A percentile compares a stretch with the other conserved stretches of the same genome.
Evolutionary conservation across 2,797 vertebrate genomes (phyloP).

Genomic region (Crocidura indochinensis): DNA sequence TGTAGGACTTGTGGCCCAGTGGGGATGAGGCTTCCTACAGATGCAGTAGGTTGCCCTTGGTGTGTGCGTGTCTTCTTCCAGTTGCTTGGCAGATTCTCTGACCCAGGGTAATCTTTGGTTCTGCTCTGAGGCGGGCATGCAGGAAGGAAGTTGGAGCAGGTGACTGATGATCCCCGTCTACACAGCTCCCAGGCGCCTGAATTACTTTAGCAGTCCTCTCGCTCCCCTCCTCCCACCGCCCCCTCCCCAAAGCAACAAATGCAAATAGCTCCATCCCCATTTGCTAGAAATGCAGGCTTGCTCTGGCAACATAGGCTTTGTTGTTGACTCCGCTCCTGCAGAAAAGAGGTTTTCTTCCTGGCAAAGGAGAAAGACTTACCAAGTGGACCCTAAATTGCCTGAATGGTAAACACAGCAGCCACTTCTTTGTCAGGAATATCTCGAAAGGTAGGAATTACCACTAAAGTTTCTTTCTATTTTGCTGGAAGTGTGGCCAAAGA

Average conservation of each 20-base stretch:
- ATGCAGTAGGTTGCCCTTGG: conserved; percentile 87
- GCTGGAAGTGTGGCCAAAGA: conserved; percentile 74
- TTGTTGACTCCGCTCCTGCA: conserved; percentile 87
- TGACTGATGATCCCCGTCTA: conserved; percentile 95
- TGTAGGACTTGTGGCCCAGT: conserved; percentile 88
- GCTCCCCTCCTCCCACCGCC: conserved; percentile 80
- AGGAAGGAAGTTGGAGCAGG: conserved; percentile 92
- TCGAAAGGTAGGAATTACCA: conserved; percentile 87
- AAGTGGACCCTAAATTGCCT: conserved; percentile 80
- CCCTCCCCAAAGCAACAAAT: conserved; percentile 91
- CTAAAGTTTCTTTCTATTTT: conserved; percentile 72
- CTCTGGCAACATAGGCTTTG: conserved; percentile 89
- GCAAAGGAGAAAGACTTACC: conserved; percentile 84
- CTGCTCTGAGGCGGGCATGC: conserved; percentile 85
- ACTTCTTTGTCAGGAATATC: conserved; percentile 80
- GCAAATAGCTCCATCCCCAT: conserved; percentile 94
- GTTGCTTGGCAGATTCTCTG: conserved; percentile 91
- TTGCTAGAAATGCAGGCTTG: conserved; percentile 89
- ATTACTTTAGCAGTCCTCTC: conserved; percentile 89
- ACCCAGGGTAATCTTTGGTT: conserved; percentile 93
- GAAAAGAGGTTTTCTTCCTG: conserved; percentile 85
- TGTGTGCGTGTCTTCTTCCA: conserved; percentile 89
- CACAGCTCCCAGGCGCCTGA: conserved; percentile 91
- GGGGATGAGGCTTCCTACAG: conserved; percentile 86
- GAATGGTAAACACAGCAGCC: conserved; percentile 82